These are phyloP conservation scores for Watsonalla binaria DNA, from an alignment of 2,888 invertebrate species.

Conservation along the genomic window DNA sequence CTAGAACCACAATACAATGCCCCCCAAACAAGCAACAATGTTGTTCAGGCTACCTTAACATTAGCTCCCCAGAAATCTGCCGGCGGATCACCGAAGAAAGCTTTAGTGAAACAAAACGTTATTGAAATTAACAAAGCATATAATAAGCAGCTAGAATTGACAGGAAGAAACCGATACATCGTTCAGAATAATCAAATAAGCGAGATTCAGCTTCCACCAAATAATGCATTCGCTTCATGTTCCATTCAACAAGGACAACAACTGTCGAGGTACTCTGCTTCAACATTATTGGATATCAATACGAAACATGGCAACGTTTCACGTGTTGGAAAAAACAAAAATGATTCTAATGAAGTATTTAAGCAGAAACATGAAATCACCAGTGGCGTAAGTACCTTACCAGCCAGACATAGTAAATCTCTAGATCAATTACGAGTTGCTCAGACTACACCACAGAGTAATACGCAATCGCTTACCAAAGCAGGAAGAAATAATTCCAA, in stretches of 20 bases:
- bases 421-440: conserved; percentile 86
- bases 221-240: conserved; percentile 62
- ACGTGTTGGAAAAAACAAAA: conserved; percentile 48
- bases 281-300: conserved; percentile 74
- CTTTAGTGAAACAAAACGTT: conserved; percentile 67
- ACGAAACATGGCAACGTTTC: conserved; percentile 49
- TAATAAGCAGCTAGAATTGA: conserved; percentile 69
- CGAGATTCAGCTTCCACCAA: conserved; percentile 71
- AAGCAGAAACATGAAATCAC: conserved; percentile 63
- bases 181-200: conserved; percentile 76
- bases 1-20: conserved; percentile 78
- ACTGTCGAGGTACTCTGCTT: conserved; percentile 80
- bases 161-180: conserved; percentile 71
- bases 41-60: conserved; percentile 82
- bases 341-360: conserved; percentile 49
- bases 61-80: conserved; percentile 79
- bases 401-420: conserved; percentile 89
- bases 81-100: conserved; percentile 66
- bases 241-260: conserved; percentile 68
- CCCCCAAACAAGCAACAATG: conserved; percentile 66
- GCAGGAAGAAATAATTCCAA: conserved; percentile 60
- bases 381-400: conserved; percentile 76
- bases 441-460: conserved; percentile 56
- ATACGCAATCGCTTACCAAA: conserved; percentile 52
- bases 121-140: conserved; percentile 60